Percentiles rank a stretch among this genome's conserved stretches.
These are phyloP conservation scores for Mythimna pallens DNA, from an alignment of 2,888 invertebrate species.

Conservation along the genomic window DNA sequence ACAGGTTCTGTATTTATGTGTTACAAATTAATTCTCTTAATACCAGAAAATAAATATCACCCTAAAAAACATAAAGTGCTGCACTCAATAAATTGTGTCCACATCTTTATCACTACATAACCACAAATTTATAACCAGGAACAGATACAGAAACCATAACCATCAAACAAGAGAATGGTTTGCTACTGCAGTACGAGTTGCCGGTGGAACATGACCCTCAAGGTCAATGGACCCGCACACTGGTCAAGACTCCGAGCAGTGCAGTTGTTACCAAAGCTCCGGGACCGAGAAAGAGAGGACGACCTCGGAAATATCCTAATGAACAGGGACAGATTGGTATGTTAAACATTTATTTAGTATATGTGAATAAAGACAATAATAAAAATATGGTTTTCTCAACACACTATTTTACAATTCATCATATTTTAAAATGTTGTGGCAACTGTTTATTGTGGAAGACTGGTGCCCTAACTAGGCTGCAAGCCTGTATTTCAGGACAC, in stretches of 20 bases:
- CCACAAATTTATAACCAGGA: conserved; percentile 54
- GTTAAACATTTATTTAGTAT: conserved; percentile 6
- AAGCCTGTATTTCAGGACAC: no score
- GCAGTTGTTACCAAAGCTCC: conserved; percentile 85
- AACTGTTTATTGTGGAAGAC: no score
- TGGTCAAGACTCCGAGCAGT: conserved; percentile 76
- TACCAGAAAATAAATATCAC: neutral
- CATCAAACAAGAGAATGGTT: conserved; percentile 89
- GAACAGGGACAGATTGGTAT: conserved; percentile 87
- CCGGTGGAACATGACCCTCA: conserved; percentile 87
- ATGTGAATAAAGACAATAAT: no score
- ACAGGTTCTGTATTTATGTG: conserved; percentile 24
- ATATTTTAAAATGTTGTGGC: no score
- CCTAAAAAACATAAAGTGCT: neutral
- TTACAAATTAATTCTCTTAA: conserved; percentile 32
- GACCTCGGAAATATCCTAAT: conserved; percentile 88
- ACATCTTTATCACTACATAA: neutral
- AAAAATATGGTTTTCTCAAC: no score
- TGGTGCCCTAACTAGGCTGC: no score
- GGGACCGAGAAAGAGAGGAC: conserved; percentile 82
- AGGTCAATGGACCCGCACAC: conserved; percentile 81
- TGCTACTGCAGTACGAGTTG: conserved; percentile 87
- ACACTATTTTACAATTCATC: no score
- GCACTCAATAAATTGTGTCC: neutral
- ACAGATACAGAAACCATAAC: conserved; percentile 87